Evolutionary conservation across 2,888 invertebrate genomes (phyloP).

Genomic region (Metallyticus violacea): DNA sequence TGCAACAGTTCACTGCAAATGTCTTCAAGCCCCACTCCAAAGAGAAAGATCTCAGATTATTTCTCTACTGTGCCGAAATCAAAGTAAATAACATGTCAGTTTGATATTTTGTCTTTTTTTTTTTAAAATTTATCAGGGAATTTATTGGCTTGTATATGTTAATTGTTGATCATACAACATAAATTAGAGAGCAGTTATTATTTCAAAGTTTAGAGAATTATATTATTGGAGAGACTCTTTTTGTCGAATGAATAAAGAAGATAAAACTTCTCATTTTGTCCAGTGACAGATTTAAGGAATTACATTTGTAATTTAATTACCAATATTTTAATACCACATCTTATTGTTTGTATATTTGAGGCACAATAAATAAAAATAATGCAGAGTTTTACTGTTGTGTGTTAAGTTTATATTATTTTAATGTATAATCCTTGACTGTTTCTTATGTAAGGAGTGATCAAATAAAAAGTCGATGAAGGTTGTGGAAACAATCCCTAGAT

Average conservation of each 20-base stretch:
- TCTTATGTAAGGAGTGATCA: too few species aligned
- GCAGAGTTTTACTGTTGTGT: neutral
- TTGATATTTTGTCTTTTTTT: neutral
- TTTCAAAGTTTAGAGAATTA: neutral
- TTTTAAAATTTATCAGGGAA: neutral
- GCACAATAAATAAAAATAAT: neutral
- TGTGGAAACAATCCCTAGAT: too few species aligned
- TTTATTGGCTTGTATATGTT: neutral
- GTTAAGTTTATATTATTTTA: too few species aligned
- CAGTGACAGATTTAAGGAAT: neutral
- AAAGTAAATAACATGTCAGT: neutral
- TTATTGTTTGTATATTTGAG: neutral
- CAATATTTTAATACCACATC: neutral
- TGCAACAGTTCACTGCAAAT: neutral
- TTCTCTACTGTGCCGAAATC: neutral
- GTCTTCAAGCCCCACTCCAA: neutral
- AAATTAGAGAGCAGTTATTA: neutral
- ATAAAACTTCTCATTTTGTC: too few species aligned
- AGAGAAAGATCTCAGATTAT: slow-evolving; percentile 6
- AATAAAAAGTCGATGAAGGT: too few species aligned
- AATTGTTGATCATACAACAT: neutral
- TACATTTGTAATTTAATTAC: neutral
- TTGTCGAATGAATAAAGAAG: too few species aligned
- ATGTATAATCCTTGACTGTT: too few species aligned
- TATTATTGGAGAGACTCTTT: too few species aligned